Percentiles rank a stretch among this genome's conserved stretches.
phyloP scores from a whole-genome alignment of 2,888 invertebrate genomes.

The Drosophila prolongata region DNA sequence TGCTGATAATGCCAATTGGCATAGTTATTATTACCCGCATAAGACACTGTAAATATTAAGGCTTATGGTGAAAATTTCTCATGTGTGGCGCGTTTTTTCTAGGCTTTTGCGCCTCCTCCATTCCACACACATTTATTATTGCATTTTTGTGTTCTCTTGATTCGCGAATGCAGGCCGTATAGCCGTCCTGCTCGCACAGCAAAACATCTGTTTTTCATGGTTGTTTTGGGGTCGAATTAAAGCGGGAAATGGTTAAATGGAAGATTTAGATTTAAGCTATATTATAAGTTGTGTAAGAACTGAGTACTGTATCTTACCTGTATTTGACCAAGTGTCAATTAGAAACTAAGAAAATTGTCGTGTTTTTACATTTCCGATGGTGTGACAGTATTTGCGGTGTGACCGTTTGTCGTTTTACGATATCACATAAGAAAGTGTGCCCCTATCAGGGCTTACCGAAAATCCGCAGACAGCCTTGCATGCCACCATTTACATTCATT shows the following conservation, averaged over 20 bases:
- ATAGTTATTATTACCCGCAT: too few relatives aligned
- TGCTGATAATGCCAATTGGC: constrained; percentile 22
- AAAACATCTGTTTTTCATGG: constrained; percentile 65
- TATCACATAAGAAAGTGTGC: neutral
- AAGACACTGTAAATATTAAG: constrained; percentile 14
- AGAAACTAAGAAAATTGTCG: neutral
- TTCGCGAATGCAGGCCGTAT: constrained; percentile 69
- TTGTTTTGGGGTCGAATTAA: constrained; percentile 53
- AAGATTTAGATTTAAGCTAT: neutral
- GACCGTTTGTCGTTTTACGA: neutral
- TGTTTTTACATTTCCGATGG: neutral
- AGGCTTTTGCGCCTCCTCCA: constrained; percentile 51
- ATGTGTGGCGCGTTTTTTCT: constrained; percentile 56
- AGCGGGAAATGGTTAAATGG: neutral
- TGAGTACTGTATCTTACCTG: neutral
- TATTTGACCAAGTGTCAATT: neutral
- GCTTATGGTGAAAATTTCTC: constrained; percentile 48
- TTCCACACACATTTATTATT: constrained; percentile 68
- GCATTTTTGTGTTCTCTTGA: constrained; percentile 60
- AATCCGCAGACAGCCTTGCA: constrained; percentile 40
- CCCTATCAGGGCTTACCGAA: constrained; percentile 47
- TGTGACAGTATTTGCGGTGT: constrained; percentile 21
- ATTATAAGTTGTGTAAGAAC: neutral
- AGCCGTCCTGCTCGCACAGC: constrained; percentile 50
- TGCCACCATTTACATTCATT: constrained; percentile 72